Percentiles rank a stretch among this genome's conserved stretches.
phyloP scores from a whole-genome alignment of 2,888 invertebrate genomes.

The Scaptomyza reducta region DNA sequence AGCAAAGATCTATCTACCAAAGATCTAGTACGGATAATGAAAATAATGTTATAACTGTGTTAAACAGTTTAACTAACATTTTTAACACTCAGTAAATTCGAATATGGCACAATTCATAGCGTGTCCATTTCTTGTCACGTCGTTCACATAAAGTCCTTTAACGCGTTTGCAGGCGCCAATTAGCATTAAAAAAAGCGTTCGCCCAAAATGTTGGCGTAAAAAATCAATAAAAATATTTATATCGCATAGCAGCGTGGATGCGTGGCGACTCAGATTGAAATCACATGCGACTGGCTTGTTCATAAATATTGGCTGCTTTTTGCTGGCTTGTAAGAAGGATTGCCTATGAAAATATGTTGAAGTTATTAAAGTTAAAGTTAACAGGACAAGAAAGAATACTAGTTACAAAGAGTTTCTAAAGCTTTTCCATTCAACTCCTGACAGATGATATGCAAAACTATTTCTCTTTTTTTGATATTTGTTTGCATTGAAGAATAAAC shows the following conservation, averaged over 20 bases:
- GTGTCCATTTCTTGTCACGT: conserved; percentile 41
- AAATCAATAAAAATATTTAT: conserved; percentile 44
- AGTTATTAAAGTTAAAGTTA: neutral
- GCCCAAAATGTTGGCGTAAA: conserved; percentile 18
- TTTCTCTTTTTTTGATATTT: too few relatives aligned
- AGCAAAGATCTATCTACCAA: neutral
- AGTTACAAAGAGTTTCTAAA: neutral
- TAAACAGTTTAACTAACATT: neutral
- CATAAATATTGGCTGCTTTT: conserved; percentile 5
- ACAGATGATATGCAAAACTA: too few relatives aligned
- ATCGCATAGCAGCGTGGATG: neutral
- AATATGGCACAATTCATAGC: neutral
- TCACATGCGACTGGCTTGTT: conserved; percentile 6
- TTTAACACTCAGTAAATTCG: neutral
- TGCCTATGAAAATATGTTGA: too few relatives aligned
- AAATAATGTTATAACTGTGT: neutral
- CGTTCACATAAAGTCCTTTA: conserved; percentile 57
- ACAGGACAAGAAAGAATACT: neutral
- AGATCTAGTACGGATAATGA: neutral
- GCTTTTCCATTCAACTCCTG: too few relatives aligned
- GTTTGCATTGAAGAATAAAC: too few relatives aligned
- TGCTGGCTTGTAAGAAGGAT: neutral
- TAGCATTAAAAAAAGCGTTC: conserved; percentile 47
- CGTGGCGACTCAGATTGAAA: conserved; percentile 51
- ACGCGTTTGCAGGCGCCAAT: conserved; percentile 48